These are phyloP conservation scores for Meliscaeva auricollis DNA, from an alignment of 2,888 invertebrate genomes.

Conservation along the genomic window DNA sequence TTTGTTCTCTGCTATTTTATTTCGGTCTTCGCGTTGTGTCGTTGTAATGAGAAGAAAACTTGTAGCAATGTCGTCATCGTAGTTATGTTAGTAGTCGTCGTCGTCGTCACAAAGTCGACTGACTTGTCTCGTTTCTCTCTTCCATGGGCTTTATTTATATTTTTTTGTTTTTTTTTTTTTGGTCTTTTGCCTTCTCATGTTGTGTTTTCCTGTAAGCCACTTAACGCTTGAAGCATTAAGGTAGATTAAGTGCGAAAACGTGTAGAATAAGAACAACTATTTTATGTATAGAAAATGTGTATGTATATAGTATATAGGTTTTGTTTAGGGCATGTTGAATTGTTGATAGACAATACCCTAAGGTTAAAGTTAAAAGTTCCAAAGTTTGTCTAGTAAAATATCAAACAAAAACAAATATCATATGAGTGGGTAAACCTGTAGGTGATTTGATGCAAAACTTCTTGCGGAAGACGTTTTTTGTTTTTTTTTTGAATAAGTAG, in stretches of 20 bases:
- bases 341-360: constrained; percentile 35
- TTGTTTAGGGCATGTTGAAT: constrained; percentile 33
- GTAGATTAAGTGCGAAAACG: constrained; percentile 71
- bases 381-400: constrained; percentile 20
- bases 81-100: constrained; percentile 9
- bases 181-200: constrained; percentile 43
- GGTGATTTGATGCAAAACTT: neutral
- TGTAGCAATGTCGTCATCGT: constrained; percentile 45
- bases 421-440: neutral
- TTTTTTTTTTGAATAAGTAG: neutral
- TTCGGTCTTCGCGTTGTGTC: neutral
- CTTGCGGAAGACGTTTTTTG: neutral
- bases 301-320: no score
- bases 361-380: constrained; percentile 35
- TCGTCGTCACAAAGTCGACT: constrained; percentile 31
- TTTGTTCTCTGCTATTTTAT: constrained; percentile 11
- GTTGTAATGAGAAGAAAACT: constrained; percentile 50
- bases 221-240: constrained; percentile 69
- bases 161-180: neutral
- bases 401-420: constrained; percentile 12
- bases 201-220: constrained; percentile 66
- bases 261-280: constrained; percentile 59
- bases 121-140: constrained; percentile 25
- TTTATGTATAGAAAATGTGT: constrained; percentile 1
- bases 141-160: constrained; percentile 26